phyloP scores from a whole-genome alignment of 1,140 invertebrate species.

The Drosophila saltans region DNA sequence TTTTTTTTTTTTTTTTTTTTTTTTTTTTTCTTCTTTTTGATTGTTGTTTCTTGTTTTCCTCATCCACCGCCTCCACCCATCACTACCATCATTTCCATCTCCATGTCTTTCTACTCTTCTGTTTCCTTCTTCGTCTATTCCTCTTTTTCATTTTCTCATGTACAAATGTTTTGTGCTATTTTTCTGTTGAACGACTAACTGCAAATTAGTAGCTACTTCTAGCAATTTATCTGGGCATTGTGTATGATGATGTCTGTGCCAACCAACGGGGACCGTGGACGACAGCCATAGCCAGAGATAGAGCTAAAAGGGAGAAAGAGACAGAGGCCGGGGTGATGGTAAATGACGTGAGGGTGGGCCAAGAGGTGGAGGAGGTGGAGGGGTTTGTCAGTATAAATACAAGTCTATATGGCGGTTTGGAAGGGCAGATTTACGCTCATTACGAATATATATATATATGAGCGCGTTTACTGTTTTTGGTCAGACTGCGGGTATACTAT shows the following conservation, averaged over 20 bases:
- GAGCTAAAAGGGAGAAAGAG: background rate
- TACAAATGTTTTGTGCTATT: slow-evolving; percentile 30
- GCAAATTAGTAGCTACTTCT: slow-evolving; percentile 78
- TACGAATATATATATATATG: slow-evolving; percentile 57
- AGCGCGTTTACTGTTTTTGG: slow-evolving; percentile 10
- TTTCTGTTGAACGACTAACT: slow-evolving; percentile 62
- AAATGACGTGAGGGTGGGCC: no score
- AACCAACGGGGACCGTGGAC: slow-evolving; percentile 1
- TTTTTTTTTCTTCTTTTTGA: slow-evolving; percentile 31
- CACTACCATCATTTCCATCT: background rate
- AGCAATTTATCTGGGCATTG: slow-evolving; percentile 74
- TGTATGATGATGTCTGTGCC: slow-evolving; percentile 23
- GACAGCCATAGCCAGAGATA: background rate
- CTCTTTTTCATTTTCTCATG: slow-evolving; percentile 29
- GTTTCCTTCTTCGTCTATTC: slow-evolving; percentile 15
- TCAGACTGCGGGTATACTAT: slow-evolving; percentile 9
- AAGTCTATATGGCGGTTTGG: background rate
- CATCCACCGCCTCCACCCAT: slow-evolving; percentile 10
- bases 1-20: slow-evolving; percentile 27
- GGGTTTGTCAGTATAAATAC: slow-evolving; percentile 13
- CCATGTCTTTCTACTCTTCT: background rate
- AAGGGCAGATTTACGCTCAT: slow-evolving; percentile 61
- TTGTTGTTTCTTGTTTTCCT: slow-evolving; percentile 15
- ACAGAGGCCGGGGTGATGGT: background rate
- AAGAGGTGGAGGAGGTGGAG: no score